A percentile compares a stretch with the other conserved stretches of the same genome.
Conservation (phyloP, 2,888 invertebrate genomes). For the Macrophya annulata region DNA sequence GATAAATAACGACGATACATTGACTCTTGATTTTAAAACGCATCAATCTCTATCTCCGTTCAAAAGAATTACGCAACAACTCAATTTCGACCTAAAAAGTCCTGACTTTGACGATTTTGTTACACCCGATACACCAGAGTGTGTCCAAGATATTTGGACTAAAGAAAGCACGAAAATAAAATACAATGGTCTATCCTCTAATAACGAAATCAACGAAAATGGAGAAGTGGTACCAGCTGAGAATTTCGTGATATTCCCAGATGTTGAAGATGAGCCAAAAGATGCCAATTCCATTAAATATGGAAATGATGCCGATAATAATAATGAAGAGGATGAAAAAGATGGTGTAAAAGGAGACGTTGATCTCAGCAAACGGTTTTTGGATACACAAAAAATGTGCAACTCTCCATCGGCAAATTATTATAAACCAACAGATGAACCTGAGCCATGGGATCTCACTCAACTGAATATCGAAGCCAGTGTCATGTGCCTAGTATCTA, state of each 20-base stretch:
- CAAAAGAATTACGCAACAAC: conserved; percentile 89
- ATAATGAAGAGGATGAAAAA: conserved; percentile 69
- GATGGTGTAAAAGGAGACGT: conserved; percentile 74
- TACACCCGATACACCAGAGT: conserved; percentile 85
- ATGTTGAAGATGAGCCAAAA: conserved; percentile 80
- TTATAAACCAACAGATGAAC: conserved; percentile 90
- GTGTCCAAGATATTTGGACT: conserved; percentile 85
- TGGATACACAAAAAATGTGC: conserved; percentile 82
- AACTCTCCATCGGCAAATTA: conserved; percentile 89
- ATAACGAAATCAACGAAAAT: conserved; percentile 69
- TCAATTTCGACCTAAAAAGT: conserved; percentile 87
- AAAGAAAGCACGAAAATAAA: conserved; percentile 79
- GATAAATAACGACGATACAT: conserved; percentile 68
- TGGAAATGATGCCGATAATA: conserved; percentile 59
- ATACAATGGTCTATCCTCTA: conserved; percentile 64
- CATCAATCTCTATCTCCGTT: conserved; percentile 86
- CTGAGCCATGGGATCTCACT: conserved; percentile 93
- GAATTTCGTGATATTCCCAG: conserved; percentile 83
- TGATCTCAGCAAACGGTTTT: conserved; percentile 77
- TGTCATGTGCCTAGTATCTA: conserved; percentile 92
- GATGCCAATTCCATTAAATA: conserved; percentile 58
- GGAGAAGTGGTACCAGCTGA: conserved; percentile 77
- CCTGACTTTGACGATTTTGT: conserved; percentile 88
- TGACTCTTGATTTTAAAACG: conserved; percentile 69
- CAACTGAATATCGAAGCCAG: conserved; percentile 93